Conservation (phyloP, 2,113 vertebrate species). For the Euleptes europaea region DNA sequence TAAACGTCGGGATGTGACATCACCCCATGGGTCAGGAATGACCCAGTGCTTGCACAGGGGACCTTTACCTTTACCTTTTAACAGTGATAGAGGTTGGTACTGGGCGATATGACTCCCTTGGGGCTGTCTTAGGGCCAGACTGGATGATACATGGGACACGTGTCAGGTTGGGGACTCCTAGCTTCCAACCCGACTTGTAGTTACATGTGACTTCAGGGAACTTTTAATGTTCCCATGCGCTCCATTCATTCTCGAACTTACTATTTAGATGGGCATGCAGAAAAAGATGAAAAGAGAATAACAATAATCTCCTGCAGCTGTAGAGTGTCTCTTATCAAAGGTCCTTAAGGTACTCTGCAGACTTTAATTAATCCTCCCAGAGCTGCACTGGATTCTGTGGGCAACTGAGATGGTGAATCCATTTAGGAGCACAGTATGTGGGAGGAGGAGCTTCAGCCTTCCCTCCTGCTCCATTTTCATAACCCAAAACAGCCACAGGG, state of each 20-base stretch:
- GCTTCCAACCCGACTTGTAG: too few species aligned
- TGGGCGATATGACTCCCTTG: neutral
- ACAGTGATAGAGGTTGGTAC: neutral
- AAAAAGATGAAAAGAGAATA: neutral
- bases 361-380: neutral
- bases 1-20: too few species aligned
- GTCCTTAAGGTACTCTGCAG: neutral
- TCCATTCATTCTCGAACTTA: neutral
- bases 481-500: too few species aligned
- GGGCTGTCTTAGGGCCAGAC: neutral
- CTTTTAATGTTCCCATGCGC: too few species aligned
- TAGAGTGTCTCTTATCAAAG: neutral
- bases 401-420: neutral
- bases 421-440: too few species aligned
- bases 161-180: too few species aligned
- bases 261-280: neutral
- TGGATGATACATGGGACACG: too few species aligned
- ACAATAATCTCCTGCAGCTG: neutral
- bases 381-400: neutral
- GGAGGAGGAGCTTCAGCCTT: neutral
- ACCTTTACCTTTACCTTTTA: too few species aligned
- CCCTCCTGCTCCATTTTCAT: too few species aligned
- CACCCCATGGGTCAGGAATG: too few species aligned
- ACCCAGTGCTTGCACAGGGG: too few species aligned
- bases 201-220: too few species aligned